These are phyloP conservation scores for Auanema freiburgensis DNA, from an alignment of 2,888 invertebrate species.

Conservation along the genomic window DNA sequence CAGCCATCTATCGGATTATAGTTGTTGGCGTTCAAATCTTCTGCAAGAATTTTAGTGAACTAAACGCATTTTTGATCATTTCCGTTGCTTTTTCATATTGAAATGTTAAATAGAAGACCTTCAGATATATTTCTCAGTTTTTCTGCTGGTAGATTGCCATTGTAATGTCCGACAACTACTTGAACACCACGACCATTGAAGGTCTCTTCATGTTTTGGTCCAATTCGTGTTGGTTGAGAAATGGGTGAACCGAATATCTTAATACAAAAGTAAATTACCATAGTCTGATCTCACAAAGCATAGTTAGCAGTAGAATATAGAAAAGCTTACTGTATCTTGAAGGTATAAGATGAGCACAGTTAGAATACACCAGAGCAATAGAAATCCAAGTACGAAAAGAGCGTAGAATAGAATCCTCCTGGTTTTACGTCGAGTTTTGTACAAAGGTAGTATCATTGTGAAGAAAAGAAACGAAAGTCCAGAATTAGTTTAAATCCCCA, in stretches of 20 bases:
- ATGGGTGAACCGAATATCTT: neutral
- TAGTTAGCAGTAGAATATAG: too few species aligned
- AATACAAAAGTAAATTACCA: too few species aligned
- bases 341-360: constrained; percentile 56
- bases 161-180: constrained; percentile 64
- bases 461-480: too few species aligned
- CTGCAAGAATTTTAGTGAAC: constrained; percentile 30
- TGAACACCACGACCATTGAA: constrained; percentile 42
- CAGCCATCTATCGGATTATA: constrained; percentile 65
- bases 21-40: constrained; percentile 62
- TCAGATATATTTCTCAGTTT: constrained; percentile 54
- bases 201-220: constrained; percentile 2
- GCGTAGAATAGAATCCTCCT: constrained; percentile 32
- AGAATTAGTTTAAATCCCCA: too few species aligned
- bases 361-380: constrained; percentile 55
- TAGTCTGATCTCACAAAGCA: neutral
- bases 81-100: neutral
- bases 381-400: constrained; percentile 47
- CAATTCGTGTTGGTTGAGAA: neutral
- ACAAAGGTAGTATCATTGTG: neutral
- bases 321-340: constrained; percentile 51
- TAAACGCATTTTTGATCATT: neutral
- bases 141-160: constrained; percentile 62
- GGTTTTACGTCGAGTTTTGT: constrained; percentile 15
- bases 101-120: constrained; percentile 31